Percentiles rank a stretch among this genome's conserved stretches.
These are phyloP conservation scores for Haemorhous mexicanus DNA, from an alignment of 2,113 vertebrate genomes.

Conservation along the genomic window DNA sequence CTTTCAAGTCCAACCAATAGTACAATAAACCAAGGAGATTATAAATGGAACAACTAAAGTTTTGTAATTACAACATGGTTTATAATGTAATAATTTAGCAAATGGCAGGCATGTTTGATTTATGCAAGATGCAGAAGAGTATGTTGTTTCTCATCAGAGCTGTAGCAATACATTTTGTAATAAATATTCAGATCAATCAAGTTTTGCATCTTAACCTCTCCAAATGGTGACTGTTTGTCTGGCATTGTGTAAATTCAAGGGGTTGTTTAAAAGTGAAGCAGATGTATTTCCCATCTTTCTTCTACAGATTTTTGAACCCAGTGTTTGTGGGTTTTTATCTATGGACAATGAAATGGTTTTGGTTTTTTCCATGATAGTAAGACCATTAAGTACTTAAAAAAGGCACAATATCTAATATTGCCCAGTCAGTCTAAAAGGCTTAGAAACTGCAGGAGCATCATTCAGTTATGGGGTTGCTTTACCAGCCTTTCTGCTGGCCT, in stretches of 20 bases:
- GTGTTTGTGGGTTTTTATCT: neutral
- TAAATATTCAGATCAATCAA: neutral
- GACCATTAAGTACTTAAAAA: neutral
- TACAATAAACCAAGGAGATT: constrained; percentile 64
- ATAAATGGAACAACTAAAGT: constrained; percentile 70
- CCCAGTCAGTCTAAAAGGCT: neutral
- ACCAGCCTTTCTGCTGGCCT: neutral
- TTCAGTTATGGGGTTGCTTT: neutral
- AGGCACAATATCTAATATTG: neutral
- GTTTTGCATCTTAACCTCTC: neutral
- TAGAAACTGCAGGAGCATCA: neutral
- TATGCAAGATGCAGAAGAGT: neutral
- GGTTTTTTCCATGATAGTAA: fast-evolving
- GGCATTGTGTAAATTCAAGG: neutral
- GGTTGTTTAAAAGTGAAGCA: neutral
- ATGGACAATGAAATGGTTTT: neutral
- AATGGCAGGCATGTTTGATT: constrained; percentile 18
- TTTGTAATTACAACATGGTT: constrained; percentile 72
- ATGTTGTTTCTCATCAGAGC: neutral
- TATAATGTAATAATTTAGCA: constrained; percentile 60
- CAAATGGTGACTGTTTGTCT: neutral
- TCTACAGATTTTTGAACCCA: neutral
- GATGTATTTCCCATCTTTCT: neutral
- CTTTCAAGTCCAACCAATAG: constrained; percentile 74
- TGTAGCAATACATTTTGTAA: neutral